Percentiles rank a stretch among this genome's conserved stretches.
Evolutionary conservation across 2,113 vertebrate genomes (phyloP).

Genomic region (Poecilia latipinna): DNA sequence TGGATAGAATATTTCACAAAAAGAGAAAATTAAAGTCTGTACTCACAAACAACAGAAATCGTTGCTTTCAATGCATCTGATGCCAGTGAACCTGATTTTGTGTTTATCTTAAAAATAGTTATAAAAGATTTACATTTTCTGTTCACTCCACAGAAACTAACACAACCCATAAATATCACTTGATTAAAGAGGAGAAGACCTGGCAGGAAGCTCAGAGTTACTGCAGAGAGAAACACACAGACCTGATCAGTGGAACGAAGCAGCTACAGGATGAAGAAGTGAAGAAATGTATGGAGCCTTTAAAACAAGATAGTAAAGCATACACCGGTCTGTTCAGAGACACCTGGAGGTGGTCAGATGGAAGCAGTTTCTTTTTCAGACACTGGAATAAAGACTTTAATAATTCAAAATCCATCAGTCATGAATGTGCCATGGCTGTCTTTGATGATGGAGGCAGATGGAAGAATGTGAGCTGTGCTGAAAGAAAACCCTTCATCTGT

Average conservation of each 20-base stretch:
- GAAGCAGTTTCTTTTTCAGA: no score
- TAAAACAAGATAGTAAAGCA: no score
- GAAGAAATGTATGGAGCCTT: background rate
- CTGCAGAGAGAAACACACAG: no score
- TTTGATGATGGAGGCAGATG: no score
- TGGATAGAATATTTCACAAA: no score
- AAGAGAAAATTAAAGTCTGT: no score
- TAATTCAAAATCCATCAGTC: no score
- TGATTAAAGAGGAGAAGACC: background rate
- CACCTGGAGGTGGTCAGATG: slow-evolving; percentile 9
- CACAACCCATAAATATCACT: fast-evolving
- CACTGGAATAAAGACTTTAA: no score
- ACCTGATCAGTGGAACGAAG: background rate
- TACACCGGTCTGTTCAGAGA: slow-evolving; percentile 27
- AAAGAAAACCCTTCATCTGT: background rate
- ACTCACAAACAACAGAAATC: no score
- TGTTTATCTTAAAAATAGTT: background rate
- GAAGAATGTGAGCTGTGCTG: no score
- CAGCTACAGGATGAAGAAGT: background rate
- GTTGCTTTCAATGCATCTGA: background rate
- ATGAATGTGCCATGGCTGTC: no score
- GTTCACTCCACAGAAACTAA: background rate
- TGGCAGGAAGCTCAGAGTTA: no score
- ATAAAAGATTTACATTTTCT: background rate
- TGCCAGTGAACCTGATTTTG: background rate